A percentile compares a stretch with the other conserved stretches of the same genome.
Evolutionary conservation across 2,113 vertebrate species (phyloP).

Genomic region (Mellivora capensis): DNA sequence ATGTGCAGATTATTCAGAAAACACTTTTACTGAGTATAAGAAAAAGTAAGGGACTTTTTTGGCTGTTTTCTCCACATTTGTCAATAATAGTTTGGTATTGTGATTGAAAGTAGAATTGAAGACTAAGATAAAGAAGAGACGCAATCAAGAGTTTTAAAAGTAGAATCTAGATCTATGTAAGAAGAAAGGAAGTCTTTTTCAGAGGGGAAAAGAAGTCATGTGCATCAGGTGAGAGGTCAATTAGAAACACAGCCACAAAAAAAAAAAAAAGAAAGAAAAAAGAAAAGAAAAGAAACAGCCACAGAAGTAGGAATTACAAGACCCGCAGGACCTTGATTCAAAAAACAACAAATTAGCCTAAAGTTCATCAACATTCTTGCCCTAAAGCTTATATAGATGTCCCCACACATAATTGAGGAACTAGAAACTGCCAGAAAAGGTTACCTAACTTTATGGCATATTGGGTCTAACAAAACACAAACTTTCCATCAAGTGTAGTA

Average conservation of each 20-base stretch:
- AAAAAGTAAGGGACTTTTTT: conserved; percentile 75
- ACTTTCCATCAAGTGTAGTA: not conserved
- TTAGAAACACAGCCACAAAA: not conserved
- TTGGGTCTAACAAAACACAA: not conserved
- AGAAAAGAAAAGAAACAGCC: no score
- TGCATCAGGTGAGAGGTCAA: not conserved
- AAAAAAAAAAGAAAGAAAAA: no score
- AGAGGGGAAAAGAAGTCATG: no score
- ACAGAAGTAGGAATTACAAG: not conserved
- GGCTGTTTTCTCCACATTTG: not conserved
- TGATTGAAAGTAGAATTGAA: not conserved
- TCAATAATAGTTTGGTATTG: not conserved
- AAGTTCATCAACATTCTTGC: not conserved
- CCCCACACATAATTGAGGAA: not conserved
- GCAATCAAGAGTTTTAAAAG: not conserved
- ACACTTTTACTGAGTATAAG: conserved; percentile 80
- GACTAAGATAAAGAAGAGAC: not conserved
- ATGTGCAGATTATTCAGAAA: conserved; percentile 76
- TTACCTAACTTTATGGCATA: not conserved
- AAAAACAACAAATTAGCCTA: not conserved
- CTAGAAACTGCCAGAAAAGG: not conserved
- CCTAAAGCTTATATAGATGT: not conserved
- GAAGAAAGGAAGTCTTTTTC: not conserved
- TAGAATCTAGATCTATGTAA: not conserved
- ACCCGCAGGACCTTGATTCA: not conserved